These are phyloP conservation scores for Gonioctena quinquepunctata DNA, from an alignment of 1,140 invertebrate species.

Conservation along the genomic window DNA sequence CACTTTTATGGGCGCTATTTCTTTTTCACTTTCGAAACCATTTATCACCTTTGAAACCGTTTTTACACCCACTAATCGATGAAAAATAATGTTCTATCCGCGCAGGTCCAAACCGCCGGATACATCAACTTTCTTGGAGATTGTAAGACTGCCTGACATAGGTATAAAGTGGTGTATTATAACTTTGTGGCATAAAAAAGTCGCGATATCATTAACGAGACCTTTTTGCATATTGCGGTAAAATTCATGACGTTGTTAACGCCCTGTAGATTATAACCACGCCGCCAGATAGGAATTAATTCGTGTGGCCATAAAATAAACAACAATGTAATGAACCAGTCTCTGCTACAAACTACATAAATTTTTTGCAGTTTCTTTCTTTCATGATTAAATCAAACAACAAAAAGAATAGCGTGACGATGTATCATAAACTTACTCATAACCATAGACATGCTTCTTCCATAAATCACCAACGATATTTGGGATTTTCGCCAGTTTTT, in stretches of 20 bases:
- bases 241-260: background rate
- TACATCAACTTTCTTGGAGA: too few species aligned
- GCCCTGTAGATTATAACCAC: background rate
- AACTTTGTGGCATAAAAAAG: too few species aligned
- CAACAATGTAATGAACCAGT: background rate
- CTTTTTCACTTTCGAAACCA: too few species aligned
- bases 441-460: conserved; percentile 2
- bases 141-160: too few species aligned
- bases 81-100: too few species aligned
- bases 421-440: conserved; percentile 4
- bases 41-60: too few species aligned
- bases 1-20: too few species aligned
- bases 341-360: background rate
- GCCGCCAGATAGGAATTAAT: background rate
- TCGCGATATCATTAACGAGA: too few species aligned
- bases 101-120: too few species aligned
- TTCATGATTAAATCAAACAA: background rate
- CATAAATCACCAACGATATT: background rate
- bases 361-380: background rate
- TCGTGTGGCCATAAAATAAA: background rate
- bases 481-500: background rate
- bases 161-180: too few species aligned
- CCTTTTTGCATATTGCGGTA: background rate
- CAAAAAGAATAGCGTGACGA: conserved; percentile 4
- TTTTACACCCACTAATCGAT: too few species aligned